Evolutionary conservation across 2,888 invertebrate species (phyloP).

Genomic region (Drosophila nr. fundita): DNA sequence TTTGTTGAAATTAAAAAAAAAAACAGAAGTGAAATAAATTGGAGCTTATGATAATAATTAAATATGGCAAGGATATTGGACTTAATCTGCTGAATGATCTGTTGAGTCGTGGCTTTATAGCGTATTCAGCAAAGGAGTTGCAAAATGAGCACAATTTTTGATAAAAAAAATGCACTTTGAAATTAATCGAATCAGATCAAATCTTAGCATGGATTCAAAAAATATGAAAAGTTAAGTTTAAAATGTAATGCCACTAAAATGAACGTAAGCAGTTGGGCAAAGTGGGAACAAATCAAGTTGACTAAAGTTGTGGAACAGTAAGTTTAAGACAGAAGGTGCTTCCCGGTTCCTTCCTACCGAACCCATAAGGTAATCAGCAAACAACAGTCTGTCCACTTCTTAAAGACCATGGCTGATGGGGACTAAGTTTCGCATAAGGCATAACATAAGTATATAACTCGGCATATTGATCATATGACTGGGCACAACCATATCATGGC

Average conservation of each 20-base stretch:
- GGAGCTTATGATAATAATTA: background rate
- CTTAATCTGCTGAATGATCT: background rate
- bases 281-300: too few relatives aligned
- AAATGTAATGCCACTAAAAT: too few relatives aligned
- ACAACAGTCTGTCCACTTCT: too few relatives aligned
- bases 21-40: background rate
- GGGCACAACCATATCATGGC: too few relatives aligned
- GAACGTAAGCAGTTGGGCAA: too few relatives aligned
- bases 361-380: too few relatives aligned
- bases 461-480: too few relatives aligned
- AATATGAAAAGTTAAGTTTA: background rate
- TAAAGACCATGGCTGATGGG: too few relatives aligned
- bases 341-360: too few relatives aligned
- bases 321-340: too few relatives aligned
- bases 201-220: background rate
- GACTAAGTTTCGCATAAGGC: too few relatives aligned
- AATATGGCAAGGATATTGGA: background rate
- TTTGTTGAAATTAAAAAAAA: rapidly evolving
- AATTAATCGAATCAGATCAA: background rate
- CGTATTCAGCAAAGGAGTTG: background rate
- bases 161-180: background rate
- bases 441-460: too few relatives aligned
- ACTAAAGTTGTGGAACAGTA: background rate
- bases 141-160: background rate
- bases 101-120: background rate